Percentiles rank a stretch among this genome's conserved stretches.
phyloP scores from a whole-genome alignment of 2,797 vertebrate genomes.

The Zenarchopterus dispar region DNA sequence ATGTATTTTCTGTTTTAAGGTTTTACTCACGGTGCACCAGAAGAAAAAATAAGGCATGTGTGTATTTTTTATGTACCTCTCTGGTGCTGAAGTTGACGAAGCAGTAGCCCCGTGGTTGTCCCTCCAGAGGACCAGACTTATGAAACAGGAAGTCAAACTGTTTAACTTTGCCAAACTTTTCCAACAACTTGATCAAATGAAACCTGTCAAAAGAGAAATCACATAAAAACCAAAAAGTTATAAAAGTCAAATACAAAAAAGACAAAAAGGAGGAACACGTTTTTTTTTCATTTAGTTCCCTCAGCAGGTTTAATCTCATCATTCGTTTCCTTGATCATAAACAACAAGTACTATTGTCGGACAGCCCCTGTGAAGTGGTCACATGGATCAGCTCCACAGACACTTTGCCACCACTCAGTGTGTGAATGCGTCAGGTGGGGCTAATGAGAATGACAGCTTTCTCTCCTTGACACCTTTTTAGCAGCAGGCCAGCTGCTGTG shows the following conservation, averaged over 20 bases:
- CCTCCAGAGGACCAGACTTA: slow-evolving; percentile 96
- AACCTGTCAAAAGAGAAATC: slow-evolving; percentile 80
- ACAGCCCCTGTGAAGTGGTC: background rate
- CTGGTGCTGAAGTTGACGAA: slow-evolving; percentile 99
- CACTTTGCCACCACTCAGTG: background rate
- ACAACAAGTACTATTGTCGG: background rate
- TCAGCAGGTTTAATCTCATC: too few species aligned
- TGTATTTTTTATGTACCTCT: slow-evolving; percentile 81
- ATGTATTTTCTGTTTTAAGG: too few species aligned
- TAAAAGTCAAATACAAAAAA: background rate
- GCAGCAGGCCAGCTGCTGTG: slow-evolving; percentile 66
- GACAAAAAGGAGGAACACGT: background rate
- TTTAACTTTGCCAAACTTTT: slow-evolving; percentile 97
- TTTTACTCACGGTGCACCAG: background rate
- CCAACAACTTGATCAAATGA: slow-evolving; percentile 94
- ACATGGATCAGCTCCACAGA: background rate
- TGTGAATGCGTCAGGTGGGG: slow-evolving; percentile 50
- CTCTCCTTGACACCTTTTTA: slow-evolving; percentile 82
- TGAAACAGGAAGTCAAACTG: slow-evolving; percentile 99
- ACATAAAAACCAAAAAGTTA: background rate
- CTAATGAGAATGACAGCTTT: slow-evolving; percentile 81
- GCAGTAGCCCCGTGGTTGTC: slow-evolving; percentile 97
- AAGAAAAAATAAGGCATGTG: background rate
- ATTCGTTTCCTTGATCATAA: background rate
- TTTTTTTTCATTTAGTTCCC: background rate